These are phyloP conservation scores for Astyanax mexicanus DNA, from an alignment of 2,797 vertebrate genomes.

Conservation along the genomic window DNA sequence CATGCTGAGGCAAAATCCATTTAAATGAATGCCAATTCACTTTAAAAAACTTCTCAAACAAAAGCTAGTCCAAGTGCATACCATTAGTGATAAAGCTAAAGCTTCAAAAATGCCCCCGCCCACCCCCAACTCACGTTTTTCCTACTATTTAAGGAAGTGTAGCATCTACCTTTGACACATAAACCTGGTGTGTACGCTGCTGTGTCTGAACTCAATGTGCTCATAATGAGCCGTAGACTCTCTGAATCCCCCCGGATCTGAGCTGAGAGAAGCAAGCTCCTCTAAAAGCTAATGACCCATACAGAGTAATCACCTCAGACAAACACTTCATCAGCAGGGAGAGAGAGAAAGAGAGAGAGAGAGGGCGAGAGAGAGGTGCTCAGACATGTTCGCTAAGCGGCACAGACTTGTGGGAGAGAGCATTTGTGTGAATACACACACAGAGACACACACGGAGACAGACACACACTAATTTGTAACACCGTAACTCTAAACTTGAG, in stretches of 20 bases:
- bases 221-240: conserved; percentile 27
- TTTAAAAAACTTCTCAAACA: too few relatives aligned
- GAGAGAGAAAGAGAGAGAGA: conserved; percentile 23
- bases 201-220: conserved; percentile 14
- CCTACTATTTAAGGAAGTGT: conserved; percentile 13
- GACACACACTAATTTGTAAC: conserved; percentile 40
- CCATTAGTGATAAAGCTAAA: conserved; percentile 17
- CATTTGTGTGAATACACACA: conserved; percentile 33
- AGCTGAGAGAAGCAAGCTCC: conserved; percentile 35
- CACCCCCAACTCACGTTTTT: too few relatives aligned
- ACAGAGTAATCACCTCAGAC: conserved; percentile 57
- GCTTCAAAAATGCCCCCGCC: not conserved
- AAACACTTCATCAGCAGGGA: conserved; percentile 54
- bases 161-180: conserved; percentile 30
- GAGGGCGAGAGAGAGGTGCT: conserved; percentile 21
- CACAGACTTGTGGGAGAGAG: conserved; percentile 14
- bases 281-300: conserved; percentile 54
- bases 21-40: too few relatives aligned
- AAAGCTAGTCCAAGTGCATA: not conserved
- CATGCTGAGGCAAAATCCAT: too few relatives aligned
- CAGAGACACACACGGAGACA: conserved; percentile 36
- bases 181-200: conserved; percentile 31
- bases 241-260: conserved; percentile 40
- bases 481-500: conserved; percentile 43
- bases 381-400: conserved; percentile 44